Percentiles rank a stretch among this genome's conserved stretches.
Conservation (phyloP, 2,888 invertebrate species). For the Cosmia trapezina region DNA sequence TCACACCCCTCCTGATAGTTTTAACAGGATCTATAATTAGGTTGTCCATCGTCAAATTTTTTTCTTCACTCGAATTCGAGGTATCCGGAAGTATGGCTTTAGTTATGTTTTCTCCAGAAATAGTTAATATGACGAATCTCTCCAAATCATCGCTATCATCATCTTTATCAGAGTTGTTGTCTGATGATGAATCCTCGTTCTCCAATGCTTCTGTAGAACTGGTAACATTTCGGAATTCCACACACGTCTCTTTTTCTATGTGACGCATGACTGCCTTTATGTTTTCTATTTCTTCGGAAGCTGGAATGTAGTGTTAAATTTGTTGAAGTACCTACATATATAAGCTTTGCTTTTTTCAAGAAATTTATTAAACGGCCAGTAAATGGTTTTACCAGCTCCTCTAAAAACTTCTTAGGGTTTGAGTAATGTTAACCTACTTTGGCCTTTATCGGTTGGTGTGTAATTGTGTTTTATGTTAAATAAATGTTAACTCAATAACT, state of each 20-base stretch:
- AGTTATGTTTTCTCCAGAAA: not conserved
- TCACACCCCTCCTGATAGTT: not conserved
- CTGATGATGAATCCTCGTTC: not conserved
- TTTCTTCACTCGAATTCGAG: not conserved
- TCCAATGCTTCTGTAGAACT: no score
- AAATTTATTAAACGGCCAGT: not conserved
- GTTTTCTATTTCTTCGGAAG: conserved; percentile 83
- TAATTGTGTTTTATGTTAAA: not conserved
- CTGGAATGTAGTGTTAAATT: conserved; percentile 65
- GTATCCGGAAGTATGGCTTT: not conserved
- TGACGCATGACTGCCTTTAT: conserved; percentile 82
- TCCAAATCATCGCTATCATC: not conserved
- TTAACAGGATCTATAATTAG: not conserved
- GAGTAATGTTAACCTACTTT: not conserved
- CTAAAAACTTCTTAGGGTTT: not conserved
- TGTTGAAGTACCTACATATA: not conserved
- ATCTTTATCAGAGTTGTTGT: not conserved
- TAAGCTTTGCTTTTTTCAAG: not conserved
- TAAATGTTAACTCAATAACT: not conserved
- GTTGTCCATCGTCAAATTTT: not conserved
- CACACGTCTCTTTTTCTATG: conserved; percentile 84
- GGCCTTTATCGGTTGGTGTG: not conserved
- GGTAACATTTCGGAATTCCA: conserved; percentile 76
- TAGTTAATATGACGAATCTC: not conserved
- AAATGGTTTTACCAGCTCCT: not conserved